phyloP scores from a whole-genome alignment of 1,140 invertebrate species.

The honey bee (Apis mellifera) region Amel_HAv3.1 CM009931.2:20891501-20892000 shows the following conservation, averaged over 20 bases:
- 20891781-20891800: slow-evolving; percentile 45
- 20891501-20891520: slow-evolving; percentile 11
- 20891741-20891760: no score
- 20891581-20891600: slow-evolving; percentile 29
- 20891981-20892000: slow-evolving; percentile 40
- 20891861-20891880: slow-evolving; percentile 61
- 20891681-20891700: slow-evolving; percentile 33
- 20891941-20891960: slow-evolving; percentile 57
- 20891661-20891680: slow-evolving; percentile 57
- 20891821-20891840: neutral
- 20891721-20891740: slow-evolving; percentile 52
- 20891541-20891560: neutral
- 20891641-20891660: neutral
- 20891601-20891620: neutral
- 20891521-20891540: slow-evolving; percentile 8
- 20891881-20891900: slow-evolving; percentile 56
- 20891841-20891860: slow-evolving; percentile 48
- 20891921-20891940: slow-evolving; percentile 40
- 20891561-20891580: neutral
- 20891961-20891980: slow-evolving; percentile 21
- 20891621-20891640: neutral
- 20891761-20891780: slow-evolving; percentile 19
- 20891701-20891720: slow-evolving; percentile 15
- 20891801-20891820: slow-evolving; percentile 36
- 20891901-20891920: slow-evolving; percentile 46